Conservation (phyloP, 2,888 invertebrate genomes). For the Enchytraeus crypticus region DNA sequence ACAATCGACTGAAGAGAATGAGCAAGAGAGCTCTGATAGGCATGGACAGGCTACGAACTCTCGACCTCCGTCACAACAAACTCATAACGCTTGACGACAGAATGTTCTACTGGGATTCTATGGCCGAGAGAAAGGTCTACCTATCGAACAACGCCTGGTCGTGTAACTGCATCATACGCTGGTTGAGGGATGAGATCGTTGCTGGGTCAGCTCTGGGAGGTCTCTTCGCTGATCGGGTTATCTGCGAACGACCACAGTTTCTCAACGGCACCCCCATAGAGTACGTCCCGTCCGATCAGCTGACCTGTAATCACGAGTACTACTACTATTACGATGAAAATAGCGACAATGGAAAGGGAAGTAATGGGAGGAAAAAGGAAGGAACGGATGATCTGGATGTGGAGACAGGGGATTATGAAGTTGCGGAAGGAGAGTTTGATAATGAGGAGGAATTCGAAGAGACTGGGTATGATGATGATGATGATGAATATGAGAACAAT, state of each 20-base stretch:
- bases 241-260: constrained; percentile 14
- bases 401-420: neutral
- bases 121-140: constrained; percentile 5
- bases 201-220: neutral
- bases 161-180: constrained; percentile 21
- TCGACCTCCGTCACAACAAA: constrained; percentile 19
- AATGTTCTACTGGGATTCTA: constrained; percentile 5
- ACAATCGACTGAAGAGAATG: constrained; percentile 16
- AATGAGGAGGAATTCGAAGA: neutral
- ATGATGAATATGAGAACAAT: neutral
- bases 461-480: neutral
- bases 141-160: constrained; percentile 22
- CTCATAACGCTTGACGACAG: constrained; percentile 20
- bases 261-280: constrained; percentile 7
- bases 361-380: neutral
- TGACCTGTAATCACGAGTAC: constrained; percentile 22
- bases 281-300: constrained; percentile 5
- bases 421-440: neutral
- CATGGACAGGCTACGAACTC: constrained; percentile 13
- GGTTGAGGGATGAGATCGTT: constrained; percentile 15
- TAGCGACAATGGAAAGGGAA: neutral
- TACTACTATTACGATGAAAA: constrained; percentile 17
- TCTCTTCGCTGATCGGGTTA: constrained; percentile 9
- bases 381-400: neutral
- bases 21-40: constrained; percentile 15